These are phyloP conservation scores for Ptychoptera contaminata DNA, from an alignment of 2,888 invertebrate species.

Conservation along the genomic window DNA sequence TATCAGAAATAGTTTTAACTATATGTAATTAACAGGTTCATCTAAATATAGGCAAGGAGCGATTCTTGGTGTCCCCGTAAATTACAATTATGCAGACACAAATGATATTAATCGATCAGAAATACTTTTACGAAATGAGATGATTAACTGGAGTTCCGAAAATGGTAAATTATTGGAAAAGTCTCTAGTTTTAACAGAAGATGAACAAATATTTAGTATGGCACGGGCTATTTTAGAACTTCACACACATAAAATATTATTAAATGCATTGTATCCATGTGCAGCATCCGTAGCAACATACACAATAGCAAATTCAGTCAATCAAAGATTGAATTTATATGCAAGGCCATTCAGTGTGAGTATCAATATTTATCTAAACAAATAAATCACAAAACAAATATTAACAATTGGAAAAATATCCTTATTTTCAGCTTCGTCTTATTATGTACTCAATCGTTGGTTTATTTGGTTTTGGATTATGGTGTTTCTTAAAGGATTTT, in stretches of 20 bases:
- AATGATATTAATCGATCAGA: constrained; percentile 39
- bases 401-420: neutral
- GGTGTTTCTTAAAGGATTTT: constrained; percentile 47
- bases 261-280: constrained; percentile 39
- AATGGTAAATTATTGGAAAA: constrained; percentile 45
- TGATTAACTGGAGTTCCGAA: constrained; percentile 47
- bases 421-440: constrained; percentile 20
- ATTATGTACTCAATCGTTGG: constrained; percentile 40
- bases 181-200: constrained; percentile 55
- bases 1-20: too few species aligned
- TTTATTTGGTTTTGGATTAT: constrained; percentile 40
- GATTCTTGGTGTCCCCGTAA: constrained; percentile 56
- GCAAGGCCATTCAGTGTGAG: constrained; percentile 32
- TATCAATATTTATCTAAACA: neutral
- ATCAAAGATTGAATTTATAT: constrained; percentile 38
- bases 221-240: constrained; percentile 55
- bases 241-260: constrained; percentile 39
- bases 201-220: constrained; percentile 66
- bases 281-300: constrained; percentile 35
- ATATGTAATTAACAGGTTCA: too few species aligned
- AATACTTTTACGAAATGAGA: constrained; percentile 43
- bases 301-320: constrained; percentile 35
- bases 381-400: neutral
- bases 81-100: constrained; percentile 42
- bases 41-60: constrained; percentile 42